phyloP scores from a whole-genome alignment of 2,113 vertebrate species.

The Ahaetulla prasina region DNA sequence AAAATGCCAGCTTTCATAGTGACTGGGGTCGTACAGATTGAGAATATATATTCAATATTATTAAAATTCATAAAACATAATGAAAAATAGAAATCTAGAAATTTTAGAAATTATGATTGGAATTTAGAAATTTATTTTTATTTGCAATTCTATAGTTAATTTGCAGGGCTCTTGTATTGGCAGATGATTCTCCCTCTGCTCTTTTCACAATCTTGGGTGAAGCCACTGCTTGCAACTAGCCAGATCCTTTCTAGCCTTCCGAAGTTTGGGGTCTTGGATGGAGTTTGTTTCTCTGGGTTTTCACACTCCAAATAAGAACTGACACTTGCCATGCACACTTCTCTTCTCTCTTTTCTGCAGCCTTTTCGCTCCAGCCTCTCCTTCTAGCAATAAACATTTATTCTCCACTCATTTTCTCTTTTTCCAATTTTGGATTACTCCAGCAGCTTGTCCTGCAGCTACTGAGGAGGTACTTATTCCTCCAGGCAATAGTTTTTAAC shows the following conservation, averaged over 20 bases:
- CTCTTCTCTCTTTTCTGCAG: not conserved
- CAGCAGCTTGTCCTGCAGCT: not conserved
- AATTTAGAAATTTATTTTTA: not conserved
- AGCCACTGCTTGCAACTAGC: not conserved
- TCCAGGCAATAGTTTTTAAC: not conserved
- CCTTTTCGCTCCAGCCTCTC: not conserved
- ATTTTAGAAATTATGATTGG: not conserved
- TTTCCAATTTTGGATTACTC: not conserved
- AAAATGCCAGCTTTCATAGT: not conserved
- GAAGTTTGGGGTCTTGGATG: not conserved
- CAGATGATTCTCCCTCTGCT: not conserved
- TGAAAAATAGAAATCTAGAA: not conserved
- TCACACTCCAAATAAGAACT: not conserved
- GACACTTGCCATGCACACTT: not conserved
- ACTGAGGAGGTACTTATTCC: not conserved
- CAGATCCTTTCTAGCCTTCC: not conserved
- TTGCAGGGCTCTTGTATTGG: not conserved
- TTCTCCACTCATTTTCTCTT: no score
- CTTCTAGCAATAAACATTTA: not conserved
- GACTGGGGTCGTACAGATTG: not conserved
- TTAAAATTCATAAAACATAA: not conserved
- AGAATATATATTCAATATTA: not conserved
- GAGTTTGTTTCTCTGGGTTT: not conserved
- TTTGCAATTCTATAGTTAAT: not conserved
- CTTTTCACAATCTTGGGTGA: not conserved